Percentiles rank a stretch among this genome's conserved stretches.
Evolutionary conservation across 1,140 invertebrate species (phyloP).

Genomic region (Polypedilum vanderplanki): DNA sequence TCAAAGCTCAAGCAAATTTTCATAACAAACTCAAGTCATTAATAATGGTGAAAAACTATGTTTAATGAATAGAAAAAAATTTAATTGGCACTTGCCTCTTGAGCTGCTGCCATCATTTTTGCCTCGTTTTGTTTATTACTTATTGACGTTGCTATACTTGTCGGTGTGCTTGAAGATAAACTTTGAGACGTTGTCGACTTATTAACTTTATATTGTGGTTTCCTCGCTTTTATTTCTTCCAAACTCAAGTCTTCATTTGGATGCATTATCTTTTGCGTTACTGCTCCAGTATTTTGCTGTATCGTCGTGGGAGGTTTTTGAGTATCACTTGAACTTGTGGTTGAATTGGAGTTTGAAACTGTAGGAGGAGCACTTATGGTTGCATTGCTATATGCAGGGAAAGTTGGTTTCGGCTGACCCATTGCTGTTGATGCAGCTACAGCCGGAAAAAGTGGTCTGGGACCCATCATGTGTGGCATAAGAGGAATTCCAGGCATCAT

Average conservation of each 20-base stretch:
- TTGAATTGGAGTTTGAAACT: slow-evolving; percentile 46
- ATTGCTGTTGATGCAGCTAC: slow-evolving; percentile 50
- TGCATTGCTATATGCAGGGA: slow-evolving; percentile 67
- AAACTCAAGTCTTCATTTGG: slow-evolving; percentile 89
- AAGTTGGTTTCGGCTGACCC: slow-evolving; percentile 61
- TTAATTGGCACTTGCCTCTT: not conserved
- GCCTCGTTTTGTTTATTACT: slow-evolving; percentile 37
- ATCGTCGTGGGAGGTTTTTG: slow-evolving; percentile 59
- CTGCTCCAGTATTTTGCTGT: slow-evolving; percentile 70
- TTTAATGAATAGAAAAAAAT: not conserved
- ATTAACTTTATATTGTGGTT: slow-evolving; percentile 61
- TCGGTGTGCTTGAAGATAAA: slow-evolving; percentile 39
- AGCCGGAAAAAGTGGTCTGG: slow-evolving; percentile 68
- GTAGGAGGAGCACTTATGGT: slow-evolving; percentile 62
- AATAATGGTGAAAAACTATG: not conserved
- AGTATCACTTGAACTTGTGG: slow-evolving; percentile 42
- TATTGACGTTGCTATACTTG: slow-evolving; percentile 44
- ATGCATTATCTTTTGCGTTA: slow-evolving; percentile 81
- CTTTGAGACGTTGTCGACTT: slow-evolving; percentile 38
- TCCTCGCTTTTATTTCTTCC: slow-evolving; percentile 75
- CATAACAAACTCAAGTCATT: not conserved
- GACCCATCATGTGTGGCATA: slow-evolving; percentile 52
- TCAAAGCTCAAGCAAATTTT: slow-evolving; percentile 19
- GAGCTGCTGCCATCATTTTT: slow-evolving; percentile 33
- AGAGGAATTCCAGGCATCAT: slow-evolving; percentile 39